Percentiles rank a stretch among this genome's conserved stretches.
phyloP scores from a whole-genome alignment of 2,113 vertebrate genomes.

The Podarcis cretensis region DNA sequence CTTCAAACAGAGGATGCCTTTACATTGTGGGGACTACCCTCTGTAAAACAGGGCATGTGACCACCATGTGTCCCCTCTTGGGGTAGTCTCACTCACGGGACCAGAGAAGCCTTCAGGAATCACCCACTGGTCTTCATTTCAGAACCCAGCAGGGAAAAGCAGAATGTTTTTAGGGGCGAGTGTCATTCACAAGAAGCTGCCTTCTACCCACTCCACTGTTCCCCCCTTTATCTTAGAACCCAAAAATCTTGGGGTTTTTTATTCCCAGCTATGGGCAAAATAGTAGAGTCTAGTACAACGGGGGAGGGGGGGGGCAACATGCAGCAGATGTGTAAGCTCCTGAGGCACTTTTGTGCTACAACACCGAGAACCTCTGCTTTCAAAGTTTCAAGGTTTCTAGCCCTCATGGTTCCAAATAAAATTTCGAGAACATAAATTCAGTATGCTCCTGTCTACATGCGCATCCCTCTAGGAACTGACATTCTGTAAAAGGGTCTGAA shows the following conservation, averaged over 20 bases:
- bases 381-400: slow-evolving; percentile 27
- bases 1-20: too few species aligned
- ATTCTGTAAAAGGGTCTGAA: not conserved
- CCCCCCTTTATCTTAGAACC: not conserved
- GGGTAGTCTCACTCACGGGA: not conserved
- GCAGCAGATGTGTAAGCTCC: slow-evolving; percentile 23
- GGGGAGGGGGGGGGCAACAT: slow-evolving; percentile 20
- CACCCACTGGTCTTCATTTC: not conserved
- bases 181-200: not conserved
- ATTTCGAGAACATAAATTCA: slow-evolving; percentile 16
- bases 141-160: not conserved
- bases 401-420: slow-evolving; percentile 10
- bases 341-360: slow-evolving; percentile 36
- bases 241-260: not conserved
- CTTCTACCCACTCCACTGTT: not conserved
- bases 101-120: not conserved
- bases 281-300: slow-evolving; percentile 20
- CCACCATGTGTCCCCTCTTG: not conserved
- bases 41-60: too few species aligned
- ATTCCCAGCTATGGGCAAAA: slow-evolving; percentile 35
- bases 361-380: slow-evolving; percentile 27
- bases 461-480: not conserved
- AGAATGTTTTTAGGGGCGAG: not conserved
- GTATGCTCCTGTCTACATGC: not conserved
- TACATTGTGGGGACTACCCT: too few species aligned